A percentile compares a stretch with the other conserved stretches of the same genome.
phyloP scores from a whole-genome alignment of 2,888 invertebrate species.

The Chydorus sphaericus region DNA sequence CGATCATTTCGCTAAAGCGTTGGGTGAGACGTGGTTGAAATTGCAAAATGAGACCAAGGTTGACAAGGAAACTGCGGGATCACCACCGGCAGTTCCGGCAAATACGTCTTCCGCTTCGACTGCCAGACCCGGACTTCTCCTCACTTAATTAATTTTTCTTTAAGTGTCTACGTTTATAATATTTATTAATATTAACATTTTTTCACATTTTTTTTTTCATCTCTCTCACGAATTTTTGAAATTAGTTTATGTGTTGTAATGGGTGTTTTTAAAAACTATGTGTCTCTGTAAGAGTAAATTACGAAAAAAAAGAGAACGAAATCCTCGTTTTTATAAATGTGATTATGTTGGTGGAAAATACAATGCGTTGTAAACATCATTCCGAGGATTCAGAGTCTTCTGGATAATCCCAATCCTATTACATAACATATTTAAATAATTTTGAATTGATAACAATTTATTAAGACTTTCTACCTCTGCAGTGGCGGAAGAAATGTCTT shows the following conservation, averaged over 20 bases:
- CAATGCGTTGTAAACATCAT: too few relatives aligned
- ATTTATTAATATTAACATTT: not conserved
- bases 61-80: conserved; percentile 2
- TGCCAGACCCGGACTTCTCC: conserved; percentile 12
- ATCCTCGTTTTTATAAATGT: conserved; percentile 2
- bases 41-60: conserved; percentile 21
- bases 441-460: not conserved
- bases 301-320: too few relatives aligned
- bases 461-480: conserved; percentile 20
- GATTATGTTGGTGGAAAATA: not conserved
- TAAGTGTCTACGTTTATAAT: not conserved
- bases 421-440: not conserved
- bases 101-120: conserved; percentile 6
- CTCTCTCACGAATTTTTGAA: too few relatives aligned
- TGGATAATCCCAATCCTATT: conserved; percentile 1
- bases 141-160: not conserved
- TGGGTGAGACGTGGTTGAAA: conserved; percentile 60
- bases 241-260: too few relatives aligned
- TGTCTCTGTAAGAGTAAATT: too few relatives aligned
- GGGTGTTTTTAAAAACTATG: too few relatives aligned
- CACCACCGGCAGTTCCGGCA: too few relatives aligned
- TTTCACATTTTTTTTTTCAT: not conserved
- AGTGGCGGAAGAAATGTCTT: conserved; percentile 26
- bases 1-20: conserved; percentile 81
- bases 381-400: not conserved